Base-by-base conservation (phyloP, 1,140 invertebrate species). In the Protaetia brevitarsis region DNA sequence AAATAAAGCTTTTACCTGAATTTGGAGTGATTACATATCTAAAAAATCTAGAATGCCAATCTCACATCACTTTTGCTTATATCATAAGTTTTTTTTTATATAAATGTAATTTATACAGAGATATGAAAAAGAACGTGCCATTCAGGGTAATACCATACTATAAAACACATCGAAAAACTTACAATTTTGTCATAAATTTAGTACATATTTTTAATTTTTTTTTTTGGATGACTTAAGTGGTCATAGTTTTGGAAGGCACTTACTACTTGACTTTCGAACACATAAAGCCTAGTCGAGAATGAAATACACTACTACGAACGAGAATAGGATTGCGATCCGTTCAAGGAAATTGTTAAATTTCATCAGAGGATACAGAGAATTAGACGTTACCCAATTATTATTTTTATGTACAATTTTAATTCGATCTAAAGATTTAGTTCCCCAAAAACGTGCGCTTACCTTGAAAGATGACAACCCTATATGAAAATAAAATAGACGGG, bases 211-310 rank as follows among this genome's bases (percentile, higher is more conserved):
- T 62, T 23, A 51, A 23, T 62, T 34, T 26, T 16, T 34, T 60
- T 34, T 31, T 62, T 74, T 71, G 71, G 74, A 76, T 77, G 76
- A 78, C 76, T 72, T 76, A 74, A 78, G 73, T 77, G 76, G 77
- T 77, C 75, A 75, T 71, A 71, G 70, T 76, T 77, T 51, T 77
- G 72, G 75, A 78, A 78, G 77, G 77, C 77, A 78, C 77, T 78
- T 78, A 76, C 77, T 78, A 78, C 77, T 74, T 72, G 65, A 72
- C 76, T 78, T 78, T 78, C 77, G 77, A 78, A 78, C 77, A 78
- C 77, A 78, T 78, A 68, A 74, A 77, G 76, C 77, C 76, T 78
- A 78, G 77, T 76, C 69, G 65, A 71, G 62, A 70, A 74, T 66
- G 5, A 59, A 73, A 67, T 45, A 60, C 34, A 26, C 65, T 68